Evolutionary conservation across 2,113 vertebrate species (phyloP).

Genomic region (Saguinus midas): DNA sequence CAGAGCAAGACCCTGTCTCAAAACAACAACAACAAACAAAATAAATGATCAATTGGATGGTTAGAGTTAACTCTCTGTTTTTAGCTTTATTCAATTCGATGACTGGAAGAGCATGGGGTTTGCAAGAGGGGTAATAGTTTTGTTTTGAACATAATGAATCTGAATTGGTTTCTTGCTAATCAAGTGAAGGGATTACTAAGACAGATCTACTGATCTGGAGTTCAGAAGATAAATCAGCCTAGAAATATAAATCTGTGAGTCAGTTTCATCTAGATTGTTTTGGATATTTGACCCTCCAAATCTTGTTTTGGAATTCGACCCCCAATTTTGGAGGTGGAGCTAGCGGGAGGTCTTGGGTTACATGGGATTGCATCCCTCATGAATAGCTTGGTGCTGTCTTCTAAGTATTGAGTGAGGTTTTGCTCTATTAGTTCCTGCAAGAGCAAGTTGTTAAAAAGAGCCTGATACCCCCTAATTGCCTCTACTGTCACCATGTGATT

Average conservation of each 20-base stretch:
- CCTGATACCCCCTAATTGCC: too few species aligned
- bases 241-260: background rate
- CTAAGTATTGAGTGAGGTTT: background rate
- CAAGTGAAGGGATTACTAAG: background rate
- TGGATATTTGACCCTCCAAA: background rate
- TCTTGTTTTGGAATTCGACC: background rate
- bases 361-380: background rate
- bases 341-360: background rate
- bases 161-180: constrained; percentile 8
- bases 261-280: background rate
- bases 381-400: background rate
- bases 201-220: background rate
- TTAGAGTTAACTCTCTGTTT: background rate
- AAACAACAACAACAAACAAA: too few species aligned
- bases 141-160: background rate
- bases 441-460: too few species aligned
- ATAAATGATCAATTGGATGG: background rate
- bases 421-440: background rate
- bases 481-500: background rate
- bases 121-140: background rate
- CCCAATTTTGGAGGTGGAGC: background rate
- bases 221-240: background rate
- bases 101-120: background rate
- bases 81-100: background rate
- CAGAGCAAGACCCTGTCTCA: too few species aligned